Base-by-base conservation (phyloP, 2,888 invertebrate species). In the Apamea epomidion region DNA sequence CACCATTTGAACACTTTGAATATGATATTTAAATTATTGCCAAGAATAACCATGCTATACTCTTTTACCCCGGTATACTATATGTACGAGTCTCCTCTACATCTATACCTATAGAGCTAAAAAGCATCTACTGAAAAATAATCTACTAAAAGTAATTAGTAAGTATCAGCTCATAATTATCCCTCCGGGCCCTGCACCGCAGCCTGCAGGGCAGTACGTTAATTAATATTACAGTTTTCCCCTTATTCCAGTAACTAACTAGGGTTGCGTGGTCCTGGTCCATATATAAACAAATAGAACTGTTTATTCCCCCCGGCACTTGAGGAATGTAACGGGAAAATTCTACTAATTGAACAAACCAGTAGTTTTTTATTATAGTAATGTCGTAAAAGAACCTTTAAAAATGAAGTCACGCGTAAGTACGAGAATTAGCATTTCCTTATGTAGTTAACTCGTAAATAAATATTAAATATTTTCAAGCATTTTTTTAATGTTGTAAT, bases 271-370 rank as follows among this genome's bases (percentile, higher is more conserved):
- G 87, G 7, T 62, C 60, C 32, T 64, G 42, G 70, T 75, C 21
- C 78, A 62, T 72, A 80, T 69, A 76, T 42, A 80, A 72, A 87
- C 74, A 76, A 51, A 77, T 76, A 69, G 29, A 86, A 74, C 78
- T 74, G 62, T 60, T 74, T 72, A 78, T 76, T 83, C 74, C 80
- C 80, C 12, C 29, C n/a, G 83, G 71, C 37, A 68, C 48, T 82
- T 70, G 42, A 60, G 74, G 69, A 80, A 77, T 82, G 77, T 84
- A 62, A 80, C 42, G 42, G 74, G 29, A 77, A 81, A 70, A 70
- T 64, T 64, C 54, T 76, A 76, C 78, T 87, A 87, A 87, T 89
- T 86, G 77, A 76, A 82, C 10, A 67, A 74, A 70, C 74, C 78
- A 67, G 68, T 72, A 70, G 73, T 74, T 83, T 80, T 80, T 81